Conservation (phyloP, 2,797 vertebrate genomes). For the Denticeps clupeoides region DNA sequence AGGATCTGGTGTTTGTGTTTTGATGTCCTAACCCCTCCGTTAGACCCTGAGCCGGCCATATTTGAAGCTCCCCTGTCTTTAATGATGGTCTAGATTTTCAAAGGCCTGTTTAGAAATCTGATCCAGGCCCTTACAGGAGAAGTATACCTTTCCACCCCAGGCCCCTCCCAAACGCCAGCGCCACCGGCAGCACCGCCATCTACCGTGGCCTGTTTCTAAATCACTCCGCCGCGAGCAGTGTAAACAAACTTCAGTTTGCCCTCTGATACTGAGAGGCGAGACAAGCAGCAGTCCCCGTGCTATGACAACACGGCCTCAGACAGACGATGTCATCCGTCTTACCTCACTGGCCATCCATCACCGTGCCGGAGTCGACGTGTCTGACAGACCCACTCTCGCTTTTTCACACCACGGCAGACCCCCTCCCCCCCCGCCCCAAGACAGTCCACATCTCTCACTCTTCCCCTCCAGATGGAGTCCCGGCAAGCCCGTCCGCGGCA, state of each 20-base stretch:
- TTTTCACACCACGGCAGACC: slow-evolving; percentile 50
- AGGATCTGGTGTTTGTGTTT: slow-evolving; percentile 5
- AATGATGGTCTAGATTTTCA: slow-evolving; percentile 46
- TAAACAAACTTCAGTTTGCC: slow-evolving; percentile 68
- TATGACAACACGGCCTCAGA: slow-evolving; percentile 58
- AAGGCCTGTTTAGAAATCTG: slow-evolving; percentile 63
- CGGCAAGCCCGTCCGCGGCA: too few species aligned
- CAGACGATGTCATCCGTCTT: slow-evolving; percentile 64
- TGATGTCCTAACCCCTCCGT: slow-evolving; percentile 11
- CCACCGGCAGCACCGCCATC: slow-evolving; percentile 37
- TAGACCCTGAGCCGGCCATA: slow-evolving; percentile 28
- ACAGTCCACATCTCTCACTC: slow-evolving; percentile 48
- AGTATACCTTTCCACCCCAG: slow-evolving; percentile 26
- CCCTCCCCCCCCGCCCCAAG: slow-evolving; percentile 38
- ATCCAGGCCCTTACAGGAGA: slow-evolving; percentile 34
- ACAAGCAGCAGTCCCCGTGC: slow-evolving; percentile 50
- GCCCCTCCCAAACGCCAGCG: slow-evolving; percentile 10
- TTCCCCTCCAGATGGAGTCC: slow-evolving; percentile 38
- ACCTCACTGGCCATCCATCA: slow-evolving; percentile 68
- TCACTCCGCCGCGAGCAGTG: slow-evolving; percentile 56
- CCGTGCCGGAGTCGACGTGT: slow-evolving; percentile 62
- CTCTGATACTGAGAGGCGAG: slow-evolving; percentile 60
- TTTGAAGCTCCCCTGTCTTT: slow-evolving; percentile 31
- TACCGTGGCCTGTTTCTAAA: slow-evolving; percentile 52
- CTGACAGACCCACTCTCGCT: slow-evolving; percentile 62